Evolutionary conservation across 2,888 invertebrate genomes (phyloP).

Genomic region (Diadromus collaris): DNA sequence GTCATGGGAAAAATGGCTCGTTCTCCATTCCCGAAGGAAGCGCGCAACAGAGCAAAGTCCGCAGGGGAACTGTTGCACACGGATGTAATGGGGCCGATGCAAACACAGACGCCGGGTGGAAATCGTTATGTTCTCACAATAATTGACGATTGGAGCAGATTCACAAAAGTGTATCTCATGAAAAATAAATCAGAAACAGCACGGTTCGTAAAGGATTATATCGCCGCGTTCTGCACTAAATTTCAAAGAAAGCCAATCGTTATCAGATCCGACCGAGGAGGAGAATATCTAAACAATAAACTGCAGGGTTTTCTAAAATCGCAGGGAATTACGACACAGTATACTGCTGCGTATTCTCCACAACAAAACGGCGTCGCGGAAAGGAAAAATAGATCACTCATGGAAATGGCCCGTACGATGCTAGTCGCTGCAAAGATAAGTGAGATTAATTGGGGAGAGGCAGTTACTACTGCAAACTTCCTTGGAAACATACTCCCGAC

Average conservation of each 20-base stretch:
- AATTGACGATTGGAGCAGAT: conserved; percentile 63
- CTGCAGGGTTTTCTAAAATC: conserved; percentile 62
- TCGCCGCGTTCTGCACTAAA: conserved; percentile 40
- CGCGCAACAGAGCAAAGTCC: conserved; percentile 36
- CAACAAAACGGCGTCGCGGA: conserved; percentile 68
- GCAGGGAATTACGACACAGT: conserved; percentile 66
- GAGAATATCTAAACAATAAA: conserved; percentile 67
- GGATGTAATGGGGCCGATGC: conserved; percentile 59
- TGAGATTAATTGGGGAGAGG: conserved; percentile 69
- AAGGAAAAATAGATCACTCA: conserved; percentile 65
- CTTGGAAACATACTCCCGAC: conserved; percentile 64
- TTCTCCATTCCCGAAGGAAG: conserved; percentile 52
- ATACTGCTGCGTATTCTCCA: conserved; percentile 64
- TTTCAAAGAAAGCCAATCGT: conserved; percentile 42
- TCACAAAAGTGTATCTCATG: conserved; percentile 47
- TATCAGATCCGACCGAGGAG: conserved; percentile 55
- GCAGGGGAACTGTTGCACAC: conserved; percentile 60
- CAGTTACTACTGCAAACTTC: conserved; percentile 66
- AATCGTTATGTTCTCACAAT: conserved; percentile 59
- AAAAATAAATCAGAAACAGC: conserved; percentile 34
- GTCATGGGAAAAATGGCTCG: conserved; percentile 57
- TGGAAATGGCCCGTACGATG: conserved; percentile 68
- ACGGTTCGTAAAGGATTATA: conserved; percentile 27
- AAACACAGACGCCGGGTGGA: conserved; percentile 49
- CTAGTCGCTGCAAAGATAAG: conserved; percentile 65